Evolutionary conservation across 1,140 invertebrate species (phyloP).

Genomic region (Battus philenor): DNA sequence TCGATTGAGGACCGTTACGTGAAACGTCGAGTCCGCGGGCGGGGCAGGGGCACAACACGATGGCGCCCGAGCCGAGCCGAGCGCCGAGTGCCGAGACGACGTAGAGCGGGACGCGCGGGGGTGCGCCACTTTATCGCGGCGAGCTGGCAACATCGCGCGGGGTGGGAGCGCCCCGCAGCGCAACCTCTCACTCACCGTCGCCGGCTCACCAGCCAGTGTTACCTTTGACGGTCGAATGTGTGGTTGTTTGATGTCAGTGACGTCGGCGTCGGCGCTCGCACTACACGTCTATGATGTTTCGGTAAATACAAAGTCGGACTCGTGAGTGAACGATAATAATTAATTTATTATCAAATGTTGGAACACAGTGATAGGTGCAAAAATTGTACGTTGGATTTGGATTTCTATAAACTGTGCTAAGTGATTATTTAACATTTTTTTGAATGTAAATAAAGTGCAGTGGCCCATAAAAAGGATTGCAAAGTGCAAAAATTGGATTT

Average conservation of each 20-base stretch:
- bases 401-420: conserved; percentile 53
- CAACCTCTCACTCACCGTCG: conserved; percentile 73
- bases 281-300: conserved; percentile 73
- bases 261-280: conserved; percentile 64
- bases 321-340: conserved; percentile 62
- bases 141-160: conserved; percentile 70
- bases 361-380: conserved; percentile 57
- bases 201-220: conserved; percentile 70
- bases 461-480: conserved; percentile 61
- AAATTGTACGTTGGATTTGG: conserved; percentile 60
- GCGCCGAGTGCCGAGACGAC: conserved; percentile 56
- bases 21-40: conserved; percentile 67
- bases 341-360: conserved; percentile 54
- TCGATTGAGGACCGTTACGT: conserved; percentile 75
- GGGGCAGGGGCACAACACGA: conserved; percentile 56
- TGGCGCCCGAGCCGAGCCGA: conserved; percentile 60
- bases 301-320: conserved; percentile 65
- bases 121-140: conserved; percentile 72
- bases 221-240: conserved; percentile 71
- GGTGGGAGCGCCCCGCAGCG: conserved; percentile 65
- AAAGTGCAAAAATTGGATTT: conserved; percentile 58
- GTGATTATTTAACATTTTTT: conserved; percentile 56
- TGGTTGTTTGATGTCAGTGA: conserved; percentile 66
- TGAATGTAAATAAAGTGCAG: conserved; percentile 57
- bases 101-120: conserved; percentile 61